Base-by-base conservation (phyloP, 2,797 vertebrate species). In the Glossophaga mutica region DNA sequence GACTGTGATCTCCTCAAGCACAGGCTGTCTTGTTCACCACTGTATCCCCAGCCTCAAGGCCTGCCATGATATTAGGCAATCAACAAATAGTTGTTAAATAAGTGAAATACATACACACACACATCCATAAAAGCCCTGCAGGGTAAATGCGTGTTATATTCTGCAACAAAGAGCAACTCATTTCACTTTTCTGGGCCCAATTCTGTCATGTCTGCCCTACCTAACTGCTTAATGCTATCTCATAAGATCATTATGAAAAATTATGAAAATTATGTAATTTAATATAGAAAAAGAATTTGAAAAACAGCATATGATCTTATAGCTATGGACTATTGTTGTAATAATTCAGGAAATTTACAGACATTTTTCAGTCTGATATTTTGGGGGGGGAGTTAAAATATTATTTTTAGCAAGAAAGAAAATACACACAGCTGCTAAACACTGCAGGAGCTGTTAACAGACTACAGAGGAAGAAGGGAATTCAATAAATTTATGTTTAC, bases 391-490 rank as follows among this genome's bases (percentile, higher is more conserved):
- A 29, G 57, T 94, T 74, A 76, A 81, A 67, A 50, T 85, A 71
- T 70, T 68, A 77, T 73, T 94, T 96, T 95, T 73, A 79, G 91
- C 57, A 50, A 93, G 55, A 94, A 76, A 79, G 73, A 93, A 91
- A 94, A 92, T 91, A 79, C 9, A 82, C 46, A 94, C 10, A 55
- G 42, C 70, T 86, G 19, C 44, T 85, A 81, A 90, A 29, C 42
- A 90, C 34, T n/a, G 18, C 6, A 84, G 39, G 26, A 92, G 77
- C 46, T 89, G 11, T 50, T 86, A 76, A 87, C n/a, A 86, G 29
- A 92, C 52, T 50, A 67, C 46, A 93, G 34, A 92, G 22, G n/a
- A 94, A 55, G 34, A 94, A 90, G 42, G 12, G 12, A 73, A 94
- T 86, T 92, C 65, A 91, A 55, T 44, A 89, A 83, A 22, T 26